These are phyloP conservation scores for Maccullochella peelii DNA, from an alignment of 2,113 vertebrate genomes.

Conservation along the genomic window DNA sequence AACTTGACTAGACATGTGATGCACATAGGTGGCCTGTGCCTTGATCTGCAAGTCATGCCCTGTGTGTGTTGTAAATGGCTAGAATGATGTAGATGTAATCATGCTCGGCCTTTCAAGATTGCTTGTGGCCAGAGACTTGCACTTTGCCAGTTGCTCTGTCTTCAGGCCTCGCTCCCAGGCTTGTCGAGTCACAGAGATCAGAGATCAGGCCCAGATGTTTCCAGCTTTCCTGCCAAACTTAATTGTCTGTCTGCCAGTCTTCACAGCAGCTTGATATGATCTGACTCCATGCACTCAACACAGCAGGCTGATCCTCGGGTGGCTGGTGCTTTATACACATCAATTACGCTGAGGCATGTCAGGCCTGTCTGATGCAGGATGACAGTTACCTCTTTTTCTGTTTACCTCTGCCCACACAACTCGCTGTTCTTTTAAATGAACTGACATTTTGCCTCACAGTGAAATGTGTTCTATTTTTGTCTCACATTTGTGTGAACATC, in stretches of 20 bases:
- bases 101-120: constrained; percentile 69
- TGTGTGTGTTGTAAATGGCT: constrained; percentile 55
- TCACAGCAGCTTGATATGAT: constrained; percentile 64
- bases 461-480: constrained; percentile 45
- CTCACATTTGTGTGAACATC: constrained; percentile 23
- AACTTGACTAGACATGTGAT: constrained; percentile 30
- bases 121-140: constrained; percentile 46
- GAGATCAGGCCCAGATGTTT: constrained; percentile 69
- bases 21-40: constrained; percentile 32
- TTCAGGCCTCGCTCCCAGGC: constrained; percentile 58
- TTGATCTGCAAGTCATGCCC: constrained; percentile 43
- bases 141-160: constrained; percentile 45
- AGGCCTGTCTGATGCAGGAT: constrained; percentile 59
- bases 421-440: constrained; percentile 45
- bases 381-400: constrained; percentile 59
- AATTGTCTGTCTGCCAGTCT: constrained; percentile 63
- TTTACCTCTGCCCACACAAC: constrained; percentile 39
- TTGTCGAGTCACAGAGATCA: constrained; percentile 70
- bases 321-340: constrained; percentile 27
- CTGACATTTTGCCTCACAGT: constrained; percentile 54
- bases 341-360: constrained; percentile 30
- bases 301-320: not conserved
- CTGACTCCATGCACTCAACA: constrained; percentile 53
- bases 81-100: constrained; percentile 42
- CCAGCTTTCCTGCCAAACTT: constrained; percentile 69